Percentiles rank a stretch among this genome's conserved stretches.
These are phyloP conservation scores for Chiridota heheva DNA, from an alignment of 35 echinoderm and acorn worm genomes.

Conservation along the genomic window DNA sequence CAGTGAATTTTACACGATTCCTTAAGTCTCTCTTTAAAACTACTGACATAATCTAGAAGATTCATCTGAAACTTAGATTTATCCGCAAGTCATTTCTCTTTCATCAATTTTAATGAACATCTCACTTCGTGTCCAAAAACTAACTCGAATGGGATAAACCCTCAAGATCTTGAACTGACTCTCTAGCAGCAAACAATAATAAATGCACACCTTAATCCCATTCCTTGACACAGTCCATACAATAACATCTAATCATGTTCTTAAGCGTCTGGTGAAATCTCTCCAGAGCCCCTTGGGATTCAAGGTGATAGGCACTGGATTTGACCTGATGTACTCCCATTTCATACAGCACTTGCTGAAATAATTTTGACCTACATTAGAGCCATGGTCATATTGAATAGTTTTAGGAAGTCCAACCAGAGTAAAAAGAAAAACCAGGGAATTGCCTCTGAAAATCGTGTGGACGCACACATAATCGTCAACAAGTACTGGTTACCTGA, in stretches of 20 bases:
- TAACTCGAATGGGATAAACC: conserved; percentile 57
- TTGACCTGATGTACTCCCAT: not conserved
- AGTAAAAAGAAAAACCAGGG: conserved; percentile 57
- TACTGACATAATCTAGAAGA: conserved; percentile 68
- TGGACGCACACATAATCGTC: conserved; percentile 4
- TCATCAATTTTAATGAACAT: not conserved
- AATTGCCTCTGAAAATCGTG: conserved; percentile 18
- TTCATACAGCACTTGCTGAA: not conserved
- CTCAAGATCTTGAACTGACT: conserved; percentile 49
- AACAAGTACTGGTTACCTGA: conserved; percentile 14
- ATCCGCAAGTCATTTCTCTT: not conserved
- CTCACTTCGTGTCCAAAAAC: conserved; percentile 10
- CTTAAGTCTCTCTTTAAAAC: conserved; percentile 50
- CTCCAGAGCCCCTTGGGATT: conserved; percentile 28
- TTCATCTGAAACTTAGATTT: not conserved
- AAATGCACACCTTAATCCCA: conserved; percentile 64
- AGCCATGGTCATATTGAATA: conserved; percentile 64
- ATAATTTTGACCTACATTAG: conserved; percentile 41
- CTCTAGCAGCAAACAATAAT: conserved; percentile 57
- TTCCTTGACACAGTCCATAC: conserved; percentile 43
- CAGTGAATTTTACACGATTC: conserved; percentile 40
- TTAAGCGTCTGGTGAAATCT: conserved; percentile 65
- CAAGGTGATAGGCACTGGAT: not conserved
- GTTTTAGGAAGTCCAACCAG: conserved; percentile 56
- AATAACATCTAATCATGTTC: conserved; percentile 57